Percentiles rank a stretch among this genome's conserved stretches.
Conservation (phyloP, 2,113 vertebrate species). For the Vulpes ferrilata region DNA sequence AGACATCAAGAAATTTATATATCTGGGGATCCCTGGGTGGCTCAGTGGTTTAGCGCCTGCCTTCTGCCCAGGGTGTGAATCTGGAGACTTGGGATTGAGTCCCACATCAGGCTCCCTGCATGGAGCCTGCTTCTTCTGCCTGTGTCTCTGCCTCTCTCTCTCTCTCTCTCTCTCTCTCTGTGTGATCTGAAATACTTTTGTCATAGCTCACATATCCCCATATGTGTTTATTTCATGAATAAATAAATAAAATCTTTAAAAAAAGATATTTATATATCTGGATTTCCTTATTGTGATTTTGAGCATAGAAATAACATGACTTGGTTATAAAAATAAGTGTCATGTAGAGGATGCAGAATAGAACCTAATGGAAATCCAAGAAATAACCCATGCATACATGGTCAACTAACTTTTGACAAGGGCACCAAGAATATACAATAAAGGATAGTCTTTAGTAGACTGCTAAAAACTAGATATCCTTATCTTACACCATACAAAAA, state of each 20-base stretch:
- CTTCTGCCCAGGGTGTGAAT: too few relatives aligned
- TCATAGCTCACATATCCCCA: too few relatives aligned
- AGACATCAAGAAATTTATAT: background rate
- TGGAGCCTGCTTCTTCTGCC: too few relatives aligned
- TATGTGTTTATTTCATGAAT: too few relatives aligned
- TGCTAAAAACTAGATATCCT: background rate
- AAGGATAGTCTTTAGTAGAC: background rate
- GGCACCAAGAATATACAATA: background rate
- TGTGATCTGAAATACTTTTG: too few relatives aligned
- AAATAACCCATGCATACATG: background rate
- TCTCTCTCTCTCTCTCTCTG: too few relatives aligned
- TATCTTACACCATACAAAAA: background rate
- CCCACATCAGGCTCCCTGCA: too few relatives aligned
- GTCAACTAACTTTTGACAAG: background rate
- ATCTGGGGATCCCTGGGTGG: too few relatives aligned
- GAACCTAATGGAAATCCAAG: background rate
- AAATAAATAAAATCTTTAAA: too few relatives aligned
- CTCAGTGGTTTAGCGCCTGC: too few relatives aligned
- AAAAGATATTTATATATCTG: background rate
- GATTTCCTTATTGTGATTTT: background rate
- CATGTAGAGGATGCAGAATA: background rate
- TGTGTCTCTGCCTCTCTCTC: too few relatives aligned
- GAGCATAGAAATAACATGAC: background rate
- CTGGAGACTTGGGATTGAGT: too few relatives aligned
- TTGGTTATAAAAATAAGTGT: background rate